Evolutionary conservation across 2,888 invertebrate species (phyloP).

Genomic region (Drosophila merina): DNA sequence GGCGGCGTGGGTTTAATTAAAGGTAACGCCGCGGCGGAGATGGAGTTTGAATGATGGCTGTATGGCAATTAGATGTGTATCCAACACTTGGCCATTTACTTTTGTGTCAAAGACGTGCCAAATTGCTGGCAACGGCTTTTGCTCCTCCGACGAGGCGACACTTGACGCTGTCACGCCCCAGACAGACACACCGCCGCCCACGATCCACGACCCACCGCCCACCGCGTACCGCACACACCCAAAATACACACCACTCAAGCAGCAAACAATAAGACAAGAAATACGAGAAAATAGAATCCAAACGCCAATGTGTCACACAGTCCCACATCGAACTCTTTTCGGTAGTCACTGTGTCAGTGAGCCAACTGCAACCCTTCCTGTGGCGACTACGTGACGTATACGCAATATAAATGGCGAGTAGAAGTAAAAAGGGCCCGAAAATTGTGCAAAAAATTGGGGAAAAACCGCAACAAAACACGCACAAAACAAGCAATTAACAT

Average conservation of each 20-base stretch:
- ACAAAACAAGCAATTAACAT: constrained; percentile 74
- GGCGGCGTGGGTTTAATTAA: constrained; percentile 40
- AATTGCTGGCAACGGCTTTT: constrained; percentile 54
- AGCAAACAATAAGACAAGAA: constrained; percentile 26
- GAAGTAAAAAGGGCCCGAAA: constrained; percentile 16
- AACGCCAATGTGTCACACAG: constrained; percentile 59
- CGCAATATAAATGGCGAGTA: constrained; percentile 56
- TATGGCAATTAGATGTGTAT: constrained; percentile 73
- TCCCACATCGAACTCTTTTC: constrained; percentile 18
- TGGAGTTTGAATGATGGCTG: constrained; percentile 39
- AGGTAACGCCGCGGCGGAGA: constrained; percentile 14
- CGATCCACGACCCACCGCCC: constrained; percentile 1
- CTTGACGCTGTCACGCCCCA: constrained; percentile 68
- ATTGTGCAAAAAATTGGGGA: constrained; percentile 23
- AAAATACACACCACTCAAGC: constrained; percentile 32
- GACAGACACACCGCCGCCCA: constrained; percentile 48
- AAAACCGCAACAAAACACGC: constrained; percentile 50
- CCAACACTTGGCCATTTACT: constrained; percentile 71
- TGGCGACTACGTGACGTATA: constrained; percentile 69
- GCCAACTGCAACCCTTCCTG: constrained; percentile 64
- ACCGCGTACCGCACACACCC: not conserved
- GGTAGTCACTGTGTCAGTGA: constrained; percentile 39
- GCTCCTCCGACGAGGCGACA: constrained; percentile 39
- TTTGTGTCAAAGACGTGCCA: constrained; percentile 68
- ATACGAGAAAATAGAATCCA: constrained; percentile 25